Conservation (phyloP, 2,113 vertebrate species). For the Plestiodon gilberti region DNA sequence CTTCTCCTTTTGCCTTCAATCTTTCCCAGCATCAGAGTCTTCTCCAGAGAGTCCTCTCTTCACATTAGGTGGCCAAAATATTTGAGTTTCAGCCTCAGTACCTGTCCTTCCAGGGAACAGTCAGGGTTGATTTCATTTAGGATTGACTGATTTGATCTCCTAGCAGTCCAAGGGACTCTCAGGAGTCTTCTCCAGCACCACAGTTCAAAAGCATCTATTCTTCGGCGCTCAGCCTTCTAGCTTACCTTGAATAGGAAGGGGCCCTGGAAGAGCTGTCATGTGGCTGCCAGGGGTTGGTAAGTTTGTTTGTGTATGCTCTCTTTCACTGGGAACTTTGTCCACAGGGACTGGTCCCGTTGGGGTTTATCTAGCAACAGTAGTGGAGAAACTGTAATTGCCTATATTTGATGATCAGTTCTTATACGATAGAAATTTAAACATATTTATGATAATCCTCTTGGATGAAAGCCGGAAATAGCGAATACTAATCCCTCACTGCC, state of each 20-base stretch:
- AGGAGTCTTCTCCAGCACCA: no score
- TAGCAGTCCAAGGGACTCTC: no score
- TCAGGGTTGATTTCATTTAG: no score
- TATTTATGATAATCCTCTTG: constrained; percentile 59
- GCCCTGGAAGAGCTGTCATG: not conserved
- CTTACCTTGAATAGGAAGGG: not conserved
- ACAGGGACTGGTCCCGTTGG: not conserved
- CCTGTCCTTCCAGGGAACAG: no score
- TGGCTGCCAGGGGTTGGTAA: not conserved
- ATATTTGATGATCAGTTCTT: constrained; percentile 17
- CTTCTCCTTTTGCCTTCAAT: no score
- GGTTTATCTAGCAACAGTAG: not conserved
- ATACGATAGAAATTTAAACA: constrained; percentile 60
- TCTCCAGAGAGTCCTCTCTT: no score
- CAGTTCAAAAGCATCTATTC: no score
- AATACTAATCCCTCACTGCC: constrained; percentile 62
- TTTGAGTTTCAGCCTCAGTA: no score
- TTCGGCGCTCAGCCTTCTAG: not conserved
- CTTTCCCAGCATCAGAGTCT: no score
- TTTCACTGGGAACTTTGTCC: not conserved
- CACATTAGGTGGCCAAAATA: no score
- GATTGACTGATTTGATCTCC: no score
- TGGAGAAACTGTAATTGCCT: constrained; percentile 19
- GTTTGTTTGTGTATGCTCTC: not conserved
- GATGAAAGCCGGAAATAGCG: constrained; percentile 67